Evolutionary conservation across 2,797 vertebrate genomes (phyloP).

Genomic region (Chloroceryle amazona): DNA sequence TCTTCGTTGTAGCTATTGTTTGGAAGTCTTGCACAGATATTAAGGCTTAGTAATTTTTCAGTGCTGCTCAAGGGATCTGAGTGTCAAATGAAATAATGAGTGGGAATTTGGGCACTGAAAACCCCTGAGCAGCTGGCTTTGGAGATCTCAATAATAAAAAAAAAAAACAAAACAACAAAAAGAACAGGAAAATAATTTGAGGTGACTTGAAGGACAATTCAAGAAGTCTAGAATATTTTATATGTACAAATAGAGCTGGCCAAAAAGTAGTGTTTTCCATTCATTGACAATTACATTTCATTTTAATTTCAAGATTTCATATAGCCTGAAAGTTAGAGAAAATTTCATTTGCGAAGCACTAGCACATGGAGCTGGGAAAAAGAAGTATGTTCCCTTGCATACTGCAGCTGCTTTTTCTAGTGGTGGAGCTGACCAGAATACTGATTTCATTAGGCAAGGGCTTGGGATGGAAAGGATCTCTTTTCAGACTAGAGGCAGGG

Average conservation of each 20-base stretch:
- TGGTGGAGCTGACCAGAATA: conserved; percentile 36
- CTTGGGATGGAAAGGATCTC: not conserved
- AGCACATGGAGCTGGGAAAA: not conserved
- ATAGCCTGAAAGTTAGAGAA: not conserved
- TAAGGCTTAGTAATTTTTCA: conserved; percentile 57
- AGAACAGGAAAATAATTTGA: not conserved
- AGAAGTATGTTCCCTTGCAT: not conserved
- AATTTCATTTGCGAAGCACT: not conserved
- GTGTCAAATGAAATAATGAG: conserved; percentile 57
- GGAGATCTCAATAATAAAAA: not conserved
- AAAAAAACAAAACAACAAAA: no score
- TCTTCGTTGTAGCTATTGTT: conserved; percentile 44
- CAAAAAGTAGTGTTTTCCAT: not conserved
- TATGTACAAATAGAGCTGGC: not conserved
- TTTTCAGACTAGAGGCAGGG: not conserved
- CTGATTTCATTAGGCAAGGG: not conserved
- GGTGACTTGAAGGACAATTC: not conserved
- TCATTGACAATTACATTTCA: conserved; percentile 3
- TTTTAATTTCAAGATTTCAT: conserved; percentile 43
- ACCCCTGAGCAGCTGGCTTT: conserved; percentile 27
- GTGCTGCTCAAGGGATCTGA: conserved; percentile 47
- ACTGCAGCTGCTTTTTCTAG: conserved; percentile 38
- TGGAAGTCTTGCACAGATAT: conserved; percentile 51
- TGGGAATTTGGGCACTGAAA: conserved; percentile 30
- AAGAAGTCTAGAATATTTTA: not conserved